phyloP scores from a whole-genome alignment of 2,888 invertebrate species.

The Neria commutata region DNA sequence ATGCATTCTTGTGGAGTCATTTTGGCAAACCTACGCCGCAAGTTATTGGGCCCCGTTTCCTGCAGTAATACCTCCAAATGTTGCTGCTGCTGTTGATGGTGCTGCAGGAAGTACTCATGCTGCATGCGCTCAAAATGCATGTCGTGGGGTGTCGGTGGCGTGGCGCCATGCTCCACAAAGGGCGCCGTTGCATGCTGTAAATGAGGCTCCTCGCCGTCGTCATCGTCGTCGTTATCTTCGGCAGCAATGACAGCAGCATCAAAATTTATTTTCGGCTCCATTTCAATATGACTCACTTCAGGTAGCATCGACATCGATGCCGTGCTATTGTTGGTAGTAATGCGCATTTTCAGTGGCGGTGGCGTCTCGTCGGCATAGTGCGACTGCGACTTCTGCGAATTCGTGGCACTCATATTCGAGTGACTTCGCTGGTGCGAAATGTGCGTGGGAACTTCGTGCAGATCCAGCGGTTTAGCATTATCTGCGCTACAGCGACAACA shows the following conservation, averaged over 20 bases:
- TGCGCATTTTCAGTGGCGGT: constrained; percentile 32
- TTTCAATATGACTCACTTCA: constrained; percentile 26
- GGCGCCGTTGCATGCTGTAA: neutral
- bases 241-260: too few species aligned
- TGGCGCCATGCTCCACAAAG: constrained; percentile 26
- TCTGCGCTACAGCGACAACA: constrained; percentile 43
- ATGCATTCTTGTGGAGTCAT: neutral
- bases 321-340: constrained; percentile 21
- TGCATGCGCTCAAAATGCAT: constrained; percentile 43
- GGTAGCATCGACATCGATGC: neutral
- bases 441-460: too few species aligned
- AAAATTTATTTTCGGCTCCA: constrained; percentile 45
- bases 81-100: constrained; percentile 49
- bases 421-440: constrained; percentile 20
- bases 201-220: neutral
- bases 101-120: constrained; percentile 50
- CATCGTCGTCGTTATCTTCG: too few species aligned
- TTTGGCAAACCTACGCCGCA: constrained; percentile 45
- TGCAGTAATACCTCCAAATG: constrained; percentile 47
- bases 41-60: constrained; percentile 49
- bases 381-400: constrained; percentile 34
- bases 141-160: constrained; percentile 28
- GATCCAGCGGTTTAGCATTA: too few species aligned
- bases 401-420: constrained; percentile 23
- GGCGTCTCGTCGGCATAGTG: constrained; percentile 34